Base-by-base conservation (phyloP, 2,888 invertebrate genomes). In the Chouioia cunea region DNA sequence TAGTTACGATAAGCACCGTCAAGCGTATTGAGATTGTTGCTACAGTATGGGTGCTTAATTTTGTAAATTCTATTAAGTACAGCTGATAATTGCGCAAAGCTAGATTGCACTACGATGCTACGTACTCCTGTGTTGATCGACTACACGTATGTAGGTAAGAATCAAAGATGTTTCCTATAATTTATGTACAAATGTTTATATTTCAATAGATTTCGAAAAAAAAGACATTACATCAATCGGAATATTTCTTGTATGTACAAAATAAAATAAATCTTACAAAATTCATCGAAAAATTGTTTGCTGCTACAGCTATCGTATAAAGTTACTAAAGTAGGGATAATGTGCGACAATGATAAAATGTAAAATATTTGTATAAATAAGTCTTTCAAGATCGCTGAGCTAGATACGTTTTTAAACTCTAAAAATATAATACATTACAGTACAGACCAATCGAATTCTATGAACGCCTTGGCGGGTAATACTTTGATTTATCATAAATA, bases 21-120 rank as follows among this genome's bases (percentile, higher is more conserved):
- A 81, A 83, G 2, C 81, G 83, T 23, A 75, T 83, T 48, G 84
- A 85, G 48, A 80, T 81, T 18, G 79, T 84, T 36, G 80, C 79
- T 0, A 78, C 79, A 0, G 80, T 81, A 0, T 82, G 81, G 36
- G 77, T 83, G 57, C 80, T 84, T n/a, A n/a, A n/a, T n/a, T n/a
- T n/a, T n/a, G n/a, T n/a, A n/a, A n/a, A n/a, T n/a, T n/a, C n/a
- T n/a, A n/a, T n/a, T n/a, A n/a, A n/a, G n/a, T n/a, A n/a, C n/a
- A n/a, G n/a, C n/a, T n/a, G n/a, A n/a, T n/a, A n/a, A n/a, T n/a
- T n/a, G n/a, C n/a, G n/a, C n/a, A n/a, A n/a, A n/a, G n/a, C n/a
- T n/a, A n/a, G n/a, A n/a, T n/a, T n/a, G n/a, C n/a, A n/a, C n/a
- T n/a, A n/a, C n/a, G n/a, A n/a, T n/a, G n/a, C n/a, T n/a, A n/a